Conservation (phyloP, 2,888 invertebrate genomes). For the Tortricodes alternella region DNA sequence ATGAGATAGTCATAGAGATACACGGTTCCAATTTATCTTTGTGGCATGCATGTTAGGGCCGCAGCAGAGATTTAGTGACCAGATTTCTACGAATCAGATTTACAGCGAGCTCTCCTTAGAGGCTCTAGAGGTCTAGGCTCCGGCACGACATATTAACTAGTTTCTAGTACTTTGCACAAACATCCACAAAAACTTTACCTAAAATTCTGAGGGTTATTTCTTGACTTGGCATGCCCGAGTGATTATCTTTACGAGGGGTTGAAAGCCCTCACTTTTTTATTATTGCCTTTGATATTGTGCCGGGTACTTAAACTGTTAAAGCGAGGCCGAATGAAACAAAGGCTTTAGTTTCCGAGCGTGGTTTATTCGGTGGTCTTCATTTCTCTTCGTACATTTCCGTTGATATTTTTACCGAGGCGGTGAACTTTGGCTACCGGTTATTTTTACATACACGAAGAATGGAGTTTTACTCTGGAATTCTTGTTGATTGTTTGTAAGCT, state of each 20-base stretch:
- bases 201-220: slow-evolving; percentile 45
- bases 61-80: background rate
- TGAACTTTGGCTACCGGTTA: background rate
- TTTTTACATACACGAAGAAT: too few relatives aligned
- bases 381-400: slow-evolving; percentile 10
- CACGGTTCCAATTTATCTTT: too few relatives aligned
- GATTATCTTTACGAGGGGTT: slow-evolving; percentile 79
- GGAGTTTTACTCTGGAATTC: too few relatives aligned
- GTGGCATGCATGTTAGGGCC: too few relatives aligned
- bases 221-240: slow-evolving; percentile 57
- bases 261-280: slow-evolving; percentile 73
- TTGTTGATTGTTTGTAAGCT: too few relatives aligned
- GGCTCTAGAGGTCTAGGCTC: background rate
- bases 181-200: slow-evolving; percentile 8
- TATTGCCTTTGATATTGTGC: slow-evolving; percentile 66
- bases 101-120: background rate
- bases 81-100: background rate
- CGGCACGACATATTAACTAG: background rate
- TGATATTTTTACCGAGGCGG: slow-evolving; percentile 3
- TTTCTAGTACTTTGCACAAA: background rate
- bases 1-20: too few relatives aligned
- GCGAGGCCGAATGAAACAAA: slow-evolving; percentile 58
- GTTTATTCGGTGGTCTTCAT: slow-evolving; percentile 37
- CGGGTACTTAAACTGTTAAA: slow-evolving; percentile 57
- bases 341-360: slow-evolving; percentile 48